These are phyloP conservation scores for Bombus cullumanus DNA, from an alignment of 1,140 invertebrate genomes.

Conservation along the genomic window DNA sequence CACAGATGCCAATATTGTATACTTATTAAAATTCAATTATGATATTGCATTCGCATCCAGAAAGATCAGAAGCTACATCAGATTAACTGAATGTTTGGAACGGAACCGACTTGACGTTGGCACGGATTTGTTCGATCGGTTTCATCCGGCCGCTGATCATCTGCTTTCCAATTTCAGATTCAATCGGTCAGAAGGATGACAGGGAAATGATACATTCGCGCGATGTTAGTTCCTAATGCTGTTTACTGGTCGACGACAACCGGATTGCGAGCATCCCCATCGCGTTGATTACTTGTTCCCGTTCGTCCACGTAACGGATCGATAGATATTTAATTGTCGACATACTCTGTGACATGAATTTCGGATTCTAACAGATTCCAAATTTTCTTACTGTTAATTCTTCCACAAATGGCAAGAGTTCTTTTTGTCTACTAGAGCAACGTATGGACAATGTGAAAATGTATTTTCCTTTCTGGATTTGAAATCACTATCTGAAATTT, in stretches of 20 bases:
- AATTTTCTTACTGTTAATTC: not conserved
- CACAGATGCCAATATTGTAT: too few relatives aligned
- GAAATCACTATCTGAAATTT: not conserved
- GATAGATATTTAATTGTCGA: conserved; percentile 19
- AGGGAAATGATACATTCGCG: conserved; percentile 40
- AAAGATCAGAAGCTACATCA: not conserved
- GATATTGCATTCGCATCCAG: not conserved
- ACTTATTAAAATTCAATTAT: not conserved
- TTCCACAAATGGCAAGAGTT: not conserved
- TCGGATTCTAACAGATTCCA: too few relatives aligned
- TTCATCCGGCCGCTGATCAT: conserved; percentile 13
- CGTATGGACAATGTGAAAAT: too few relatives aligned
- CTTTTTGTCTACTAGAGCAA: too few relatives aligned
- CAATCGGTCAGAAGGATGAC: conserved; percentile 50
- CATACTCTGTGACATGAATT: not conserved
- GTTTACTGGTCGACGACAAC: conserved; percentile 39
- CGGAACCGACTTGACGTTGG: not conserved
- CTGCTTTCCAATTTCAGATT: conserved; percentile 37
- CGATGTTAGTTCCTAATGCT: conserved; percentile 41
- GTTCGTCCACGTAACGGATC: not conserved
- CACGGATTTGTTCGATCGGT: conserved; percentile 22
- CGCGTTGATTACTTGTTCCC: conserved; percentile 13
- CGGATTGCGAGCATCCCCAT: conserved; percentile 21
- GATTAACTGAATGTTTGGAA: not conserved
- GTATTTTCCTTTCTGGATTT: not conserved